phyloP scores from a whole-genome alignment of 2,888 invertebrate species.

The Coelopa pilipes region DNA sequence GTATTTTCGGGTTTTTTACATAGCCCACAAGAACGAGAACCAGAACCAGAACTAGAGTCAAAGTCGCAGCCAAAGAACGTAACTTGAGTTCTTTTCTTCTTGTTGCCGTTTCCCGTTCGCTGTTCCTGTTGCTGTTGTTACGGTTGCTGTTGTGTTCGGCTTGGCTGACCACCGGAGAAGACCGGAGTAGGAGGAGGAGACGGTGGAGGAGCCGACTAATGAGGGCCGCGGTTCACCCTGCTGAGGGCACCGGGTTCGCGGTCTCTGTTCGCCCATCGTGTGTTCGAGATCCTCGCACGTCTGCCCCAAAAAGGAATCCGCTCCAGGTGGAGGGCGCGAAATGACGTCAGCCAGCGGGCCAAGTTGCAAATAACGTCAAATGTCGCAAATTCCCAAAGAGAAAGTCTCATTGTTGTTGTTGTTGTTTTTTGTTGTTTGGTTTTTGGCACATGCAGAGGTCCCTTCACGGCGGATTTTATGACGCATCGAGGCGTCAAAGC shows the following conservation, averaged over 20 bases:
- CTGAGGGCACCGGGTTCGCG: neutral
- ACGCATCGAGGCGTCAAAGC: slow-evolving; percentile 17
- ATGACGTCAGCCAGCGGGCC: too few relatives aligned
- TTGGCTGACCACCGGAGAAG: slow-evolving; percentile 37
- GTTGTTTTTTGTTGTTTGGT: neutral
- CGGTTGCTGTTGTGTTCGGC: slow-evolving; percentile 21
- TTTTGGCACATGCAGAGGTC: slow-evolving; percentile 7
- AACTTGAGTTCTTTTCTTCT: too few relatives aligned
- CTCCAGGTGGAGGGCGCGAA: neutral
- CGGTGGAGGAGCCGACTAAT: neutral
- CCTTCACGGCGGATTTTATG: neutral
- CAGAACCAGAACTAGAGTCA: too few relatives aligned
- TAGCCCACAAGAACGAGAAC: too few relatives aligned
- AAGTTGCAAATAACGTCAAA: too few relatives aligned
- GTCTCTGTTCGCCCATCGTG: neutral
- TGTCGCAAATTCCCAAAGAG: too few relatives aligned
- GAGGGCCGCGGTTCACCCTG: neutral
- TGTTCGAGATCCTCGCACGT: too few relatives aligned
- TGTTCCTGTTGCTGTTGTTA: neutral
- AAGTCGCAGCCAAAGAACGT: too few relatives aligned
- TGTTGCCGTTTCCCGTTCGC: neutral
- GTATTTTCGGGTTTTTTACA: too few relatives aligned
- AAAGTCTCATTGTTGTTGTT: too few relatives aligned
- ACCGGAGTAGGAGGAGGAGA: neutral
- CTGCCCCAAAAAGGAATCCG: too few relatives aligned